Conservation (phyloP, 2,888 invertebrate species). For the Cerastoderma edule region DNA sequence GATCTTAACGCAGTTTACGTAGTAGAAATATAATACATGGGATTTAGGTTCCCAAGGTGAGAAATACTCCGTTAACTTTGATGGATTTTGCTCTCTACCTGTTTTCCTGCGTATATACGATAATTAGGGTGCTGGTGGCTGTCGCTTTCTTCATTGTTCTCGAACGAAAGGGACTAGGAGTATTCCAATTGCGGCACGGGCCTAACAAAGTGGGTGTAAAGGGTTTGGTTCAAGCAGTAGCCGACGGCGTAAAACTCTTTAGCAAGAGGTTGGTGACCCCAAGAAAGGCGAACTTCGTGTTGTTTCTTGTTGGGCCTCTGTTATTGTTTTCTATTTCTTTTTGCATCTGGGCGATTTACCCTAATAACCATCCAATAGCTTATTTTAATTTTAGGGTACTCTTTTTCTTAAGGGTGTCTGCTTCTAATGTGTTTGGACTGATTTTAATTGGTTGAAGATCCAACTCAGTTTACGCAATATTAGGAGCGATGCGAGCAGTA, state of each 20-base stretch:
- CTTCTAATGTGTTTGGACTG: slow-evolving; percentile 88
- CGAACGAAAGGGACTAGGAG: slow-evolving; percentile 88
- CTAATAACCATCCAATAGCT: slow-evolving; percentile 86
- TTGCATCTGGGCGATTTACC: slow-evolving; percentile 87
- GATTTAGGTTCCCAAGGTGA: slow-evolving; percentile 4
- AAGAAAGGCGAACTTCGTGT: slow-evolving; percentile 86
- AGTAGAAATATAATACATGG: slow-evolving; percentile 7
- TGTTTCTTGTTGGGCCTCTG: slow-evolving; percentile 87
- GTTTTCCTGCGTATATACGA: too few relatives aligned
- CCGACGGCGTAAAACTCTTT: slow-evolving; percentile 90
- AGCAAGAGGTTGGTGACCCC: slow-evolving; percentile 86
- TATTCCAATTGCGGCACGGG: slow-evolving; percentile 90
- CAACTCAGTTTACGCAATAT: slow-evolving; percentile 90
- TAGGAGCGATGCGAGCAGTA: slow-evolving; percentile 88
- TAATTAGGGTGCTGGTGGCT: too few relatives aligned
- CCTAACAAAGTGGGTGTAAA: slow-evolving; percentile 89
- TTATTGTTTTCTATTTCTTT: slow-evolving; percentile 87
- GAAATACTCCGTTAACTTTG: too few relatives aligned
- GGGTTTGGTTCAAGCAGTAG: slow-evolving; percentile 89
- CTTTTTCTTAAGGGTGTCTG: slow-evolving; percentile 88
- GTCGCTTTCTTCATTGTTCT: slow-evolving; percentile 90
- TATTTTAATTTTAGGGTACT: slow-evolving; percentile 87
- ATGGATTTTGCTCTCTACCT: too few relatives aligned
- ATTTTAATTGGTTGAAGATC: slow-evolving; percentile 87
- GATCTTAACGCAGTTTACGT: not conserved